Evolutionary conservation across 2,797 vertebrate genomes (phyloP), one percentile per base, ranked within the genome.

Genomic region (Semaprochilodus insignis): DNA sequence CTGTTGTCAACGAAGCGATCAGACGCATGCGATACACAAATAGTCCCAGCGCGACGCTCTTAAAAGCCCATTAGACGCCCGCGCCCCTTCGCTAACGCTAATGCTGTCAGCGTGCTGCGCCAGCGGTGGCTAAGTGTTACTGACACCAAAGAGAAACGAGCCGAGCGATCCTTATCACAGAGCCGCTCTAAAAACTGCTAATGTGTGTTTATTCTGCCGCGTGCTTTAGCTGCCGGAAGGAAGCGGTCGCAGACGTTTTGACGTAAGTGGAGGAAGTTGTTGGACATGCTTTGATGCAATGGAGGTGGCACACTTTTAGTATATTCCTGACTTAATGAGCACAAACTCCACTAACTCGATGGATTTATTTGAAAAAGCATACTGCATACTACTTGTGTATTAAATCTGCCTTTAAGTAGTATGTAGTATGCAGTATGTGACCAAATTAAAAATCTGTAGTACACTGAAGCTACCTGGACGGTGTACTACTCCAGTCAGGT

Each of bases 11-110:
- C 91, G 85, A 89, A 92, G 92, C 91, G 93, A 91, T 93, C 93
- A 90, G 88, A 93, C 86, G 81, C 88, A 19, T 75, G 93, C 92
- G 92, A 91, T 89, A 90, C 92, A 91, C 93, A 94, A 91, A 94
- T 93, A 94, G 91, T 93, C 85, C 93, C 91, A 59, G 89, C 88
- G 89, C 88, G 66, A 87, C 73, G 86, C 91, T 92, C 90, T 92
- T 91, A 91, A 94, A 94, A 92, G 92, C 91, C 94, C 92, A 88
- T 94, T 93, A 92, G 91, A 93, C 91, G 83, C 91, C 87, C 90
- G 83, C 91, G 57, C 78, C 82, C 70, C 27, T 65, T 65, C 34
- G 74, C 83, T 78, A 81, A 70, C 60, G 3, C 85, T 74, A 74
- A 80, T 90, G 88, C 84, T 84, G 84, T 89, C 89, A 91, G 82